Base-by-base conservation (phyloP, 2,797 vertebrate genomes). In the Australoheros facetus region DNA sequence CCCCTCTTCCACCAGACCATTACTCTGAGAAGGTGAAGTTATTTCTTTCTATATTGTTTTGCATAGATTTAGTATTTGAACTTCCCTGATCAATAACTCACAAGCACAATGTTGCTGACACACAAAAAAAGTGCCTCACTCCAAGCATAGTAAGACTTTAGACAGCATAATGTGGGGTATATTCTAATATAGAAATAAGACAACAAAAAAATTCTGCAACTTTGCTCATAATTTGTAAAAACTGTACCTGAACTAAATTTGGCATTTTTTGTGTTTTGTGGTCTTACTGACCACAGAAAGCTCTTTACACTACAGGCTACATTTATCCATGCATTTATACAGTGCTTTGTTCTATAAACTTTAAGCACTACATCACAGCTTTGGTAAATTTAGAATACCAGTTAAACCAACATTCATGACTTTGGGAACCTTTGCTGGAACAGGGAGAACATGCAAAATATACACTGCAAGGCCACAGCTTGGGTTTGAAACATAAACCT, bases 1-100 rank as follows among this genome's bases (percentile, higher is more conserved):
- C 98, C 4, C 98, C 98, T 14, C 97, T 99, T 51, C 97, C 97
- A 5, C 96, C 97, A 45, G 97, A 98, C 94, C 97, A 98, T 93
- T 98, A 98, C 90, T 99, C 97, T 56, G 96, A 97, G 85, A 97
- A 99, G 95, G 98, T 99, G 95, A 59, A 56, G 17, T 51, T 66
- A 11, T 66, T 48, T 66, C 13, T 45, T 14, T 45, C 42, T 14
- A 16, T 45, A 5, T 2, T 45, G 42, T 13, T 45, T 16, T 45
- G 13, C 42, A 45, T 45, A 45, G 42, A 14, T 14, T 45, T 37
- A 37, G 34, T 9, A 4, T 30, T 66, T 48, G 62, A 28, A 2
- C 23, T 66, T 66, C 9, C 39, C 23, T 1, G 9, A 28, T 45
- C 60, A 64, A 6, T 66, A 48, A 66, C 2, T 5, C 62, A 48